phyloP scores from a whole-genome alignment of 2,113 vertebrate species.

The Murina feae region DNA sequence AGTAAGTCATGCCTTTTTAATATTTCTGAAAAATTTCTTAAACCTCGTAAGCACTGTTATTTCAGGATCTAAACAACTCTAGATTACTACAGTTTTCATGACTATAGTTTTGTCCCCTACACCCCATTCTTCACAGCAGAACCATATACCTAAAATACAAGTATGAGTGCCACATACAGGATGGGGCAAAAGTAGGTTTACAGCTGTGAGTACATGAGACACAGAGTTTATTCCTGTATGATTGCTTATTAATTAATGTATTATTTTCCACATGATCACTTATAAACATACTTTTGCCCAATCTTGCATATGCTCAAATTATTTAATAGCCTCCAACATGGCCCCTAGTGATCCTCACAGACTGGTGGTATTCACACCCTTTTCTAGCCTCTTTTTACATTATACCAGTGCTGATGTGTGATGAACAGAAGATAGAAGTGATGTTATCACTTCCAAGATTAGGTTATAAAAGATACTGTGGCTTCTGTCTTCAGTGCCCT shows the following conservation, averaged over 20 bases:
- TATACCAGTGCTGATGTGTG: not conserved
- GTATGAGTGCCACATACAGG: no score
- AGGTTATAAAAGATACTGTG: not conserved
- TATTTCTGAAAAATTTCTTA: not conserved
- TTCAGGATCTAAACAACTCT: not conserved
- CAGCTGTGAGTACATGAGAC: no score
- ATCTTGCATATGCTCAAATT: not conserved
- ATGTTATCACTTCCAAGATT: not conserved
- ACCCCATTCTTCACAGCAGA: not conserved
- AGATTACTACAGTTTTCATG: not conserved
- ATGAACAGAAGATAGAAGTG: not conserved
- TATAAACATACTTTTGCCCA: no score
- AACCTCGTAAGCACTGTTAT: not conserved
- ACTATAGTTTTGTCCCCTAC: not conserved
- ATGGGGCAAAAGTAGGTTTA: no score
- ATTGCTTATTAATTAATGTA: no score
- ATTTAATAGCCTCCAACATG: not conserved
- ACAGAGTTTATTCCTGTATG: no score
- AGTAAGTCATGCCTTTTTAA: not conserved
- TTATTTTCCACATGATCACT: no score
- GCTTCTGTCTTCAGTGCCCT: not conserved
- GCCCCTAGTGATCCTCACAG: not conserved
- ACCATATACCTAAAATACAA: not conserved
- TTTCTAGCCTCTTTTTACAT: not conserved
- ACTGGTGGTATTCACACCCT: not conserved